Evolutionary conservation across 2,797 vertebrate species (phyloP).

Genomic region (Anguilla megastoma): DNA sequence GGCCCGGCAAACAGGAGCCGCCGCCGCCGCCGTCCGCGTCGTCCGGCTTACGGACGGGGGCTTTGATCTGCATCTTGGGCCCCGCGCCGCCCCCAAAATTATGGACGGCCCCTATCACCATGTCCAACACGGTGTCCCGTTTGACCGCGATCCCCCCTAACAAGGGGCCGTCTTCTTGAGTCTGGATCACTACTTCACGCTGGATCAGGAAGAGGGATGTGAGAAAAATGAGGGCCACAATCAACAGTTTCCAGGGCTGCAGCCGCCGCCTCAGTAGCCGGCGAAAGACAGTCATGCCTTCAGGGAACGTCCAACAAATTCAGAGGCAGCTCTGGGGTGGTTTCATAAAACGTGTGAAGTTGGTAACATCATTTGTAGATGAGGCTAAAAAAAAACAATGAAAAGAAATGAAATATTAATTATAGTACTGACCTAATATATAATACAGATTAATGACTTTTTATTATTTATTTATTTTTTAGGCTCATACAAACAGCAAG

Average conservation of each 20-base stretch:
- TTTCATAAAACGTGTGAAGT: slow-evolving; percentile 48
- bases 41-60: slow-evolving; percentile 80
- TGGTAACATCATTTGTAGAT: slow-evolving; percentile 42
- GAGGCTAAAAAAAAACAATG: slow-evolving; percentile 37
- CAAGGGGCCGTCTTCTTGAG: slow-evolving; percentile 81
- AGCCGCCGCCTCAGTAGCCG: slow-evolving; percentile 77
- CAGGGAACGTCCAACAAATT: slow-evolving; percentile 28
- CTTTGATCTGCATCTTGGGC: slow-evolving; percentile 97
- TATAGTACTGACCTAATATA: neutral
- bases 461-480: neutral
- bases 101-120: slow-evolving; percentile 91
- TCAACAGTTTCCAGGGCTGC: slow-evolving; percentile 83
- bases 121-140: slow-evolving; percentile 83
- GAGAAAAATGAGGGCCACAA: slow-evolving; percentile 84
- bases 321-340: slow-evolving; percentile 32
- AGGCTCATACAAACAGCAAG: neutral
- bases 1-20: slow-evolving; percentile 80
- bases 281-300: slow-evolving; percentile 81
- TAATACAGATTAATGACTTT: too few species aligned
- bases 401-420: slow-evolving; percentile 17
- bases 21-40: slow-evolving; percentile 49
- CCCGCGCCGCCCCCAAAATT: slow-evolving; percentile 85
- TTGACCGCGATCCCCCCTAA: slow-evolving; percentile 78
- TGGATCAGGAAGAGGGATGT: slow-evolving; percentile 93
- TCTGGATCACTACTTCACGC: slow-evolving; percentile 86